Conservation (phyloP, 2,113 vertebrate genomes). For the Dascyllus trimaculatus region DNA sequence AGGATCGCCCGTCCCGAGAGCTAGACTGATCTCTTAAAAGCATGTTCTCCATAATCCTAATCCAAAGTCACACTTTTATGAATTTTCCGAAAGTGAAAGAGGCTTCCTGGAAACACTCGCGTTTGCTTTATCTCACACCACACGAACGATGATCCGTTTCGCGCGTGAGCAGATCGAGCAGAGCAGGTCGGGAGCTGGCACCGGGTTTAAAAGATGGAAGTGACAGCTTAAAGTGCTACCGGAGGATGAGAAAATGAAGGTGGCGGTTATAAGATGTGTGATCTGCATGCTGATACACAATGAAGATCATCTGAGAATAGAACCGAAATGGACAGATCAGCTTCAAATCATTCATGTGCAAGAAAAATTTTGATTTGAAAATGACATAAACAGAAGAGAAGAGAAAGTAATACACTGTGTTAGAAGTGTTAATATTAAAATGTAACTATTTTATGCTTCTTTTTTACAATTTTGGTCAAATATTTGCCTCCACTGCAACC, state of each 20-base stretch:
- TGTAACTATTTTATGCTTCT: no score
- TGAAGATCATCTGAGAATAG: not conserved
- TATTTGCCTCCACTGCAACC: no score
- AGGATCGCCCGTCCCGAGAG: conserved; percentile 5
- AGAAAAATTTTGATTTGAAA: no score
- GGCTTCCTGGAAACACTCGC: not conserved
- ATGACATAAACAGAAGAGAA: no score
- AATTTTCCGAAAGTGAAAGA: conserved; percentile 32
- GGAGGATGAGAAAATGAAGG: not conserved
- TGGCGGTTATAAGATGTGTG: not conserved
- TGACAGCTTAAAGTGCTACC: not conserved
- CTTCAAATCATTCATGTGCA: no score
- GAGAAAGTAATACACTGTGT: no score
- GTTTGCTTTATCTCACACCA: not conserved
- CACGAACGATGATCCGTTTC: not conserved
- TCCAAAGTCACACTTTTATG: conserved; percentile 25
- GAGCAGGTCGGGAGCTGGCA: not conserved
- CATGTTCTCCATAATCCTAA: conserved; percentile 23
- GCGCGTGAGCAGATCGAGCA: not conserved
- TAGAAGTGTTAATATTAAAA: no score
- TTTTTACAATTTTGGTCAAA: no score
- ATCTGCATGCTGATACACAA: not conserved
- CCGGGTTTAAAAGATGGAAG: not conserved
- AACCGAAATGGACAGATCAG: not conserved
- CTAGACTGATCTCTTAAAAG: conserved; percentile 42